Conservation (phyloP, 2,797 vertebrate species). For the Hemitrygon akajei region DNA sequence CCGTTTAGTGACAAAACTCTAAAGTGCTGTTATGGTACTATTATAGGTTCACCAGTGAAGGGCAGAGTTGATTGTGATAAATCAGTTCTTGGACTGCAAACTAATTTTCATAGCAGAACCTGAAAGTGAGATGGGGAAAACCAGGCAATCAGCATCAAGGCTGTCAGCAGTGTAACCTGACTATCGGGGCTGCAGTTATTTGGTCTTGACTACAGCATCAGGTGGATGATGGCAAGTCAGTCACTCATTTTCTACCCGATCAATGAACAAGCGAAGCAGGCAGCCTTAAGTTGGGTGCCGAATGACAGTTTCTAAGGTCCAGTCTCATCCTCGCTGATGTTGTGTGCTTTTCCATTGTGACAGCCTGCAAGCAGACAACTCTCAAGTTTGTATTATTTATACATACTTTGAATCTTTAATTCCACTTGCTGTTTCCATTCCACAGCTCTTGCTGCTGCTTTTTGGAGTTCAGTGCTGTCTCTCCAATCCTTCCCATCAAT, state of each 20-base stretch:
- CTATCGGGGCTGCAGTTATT: not conserved
- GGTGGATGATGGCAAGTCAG: not conserved
- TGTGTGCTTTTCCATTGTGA: not conserved
- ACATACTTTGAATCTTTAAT: not conserved
- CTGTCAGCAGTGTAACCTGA: not conserved
- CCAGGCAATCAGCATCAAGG: not conserved
- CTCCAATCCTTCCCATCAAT: conserved; percentile 60
- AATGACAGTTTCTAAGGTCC: not conserved
- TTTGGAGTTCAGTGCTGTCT: conserved; percentile 55
- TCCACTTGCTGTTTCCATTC: not conserved
- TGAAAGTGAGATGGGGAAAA: not conserved
- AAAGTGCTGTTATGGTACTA: too few relatives aligned
- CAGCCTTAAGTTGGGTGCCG: not conserved
- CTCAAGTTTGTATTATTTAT: too few relatives aligned
- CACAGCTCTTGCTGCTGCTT: conserved; percentile 46
- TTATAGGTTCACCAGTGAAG: too few relatives aligned
- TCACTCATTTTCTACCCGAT: too few relatives aligned
- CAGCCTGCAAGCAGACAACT: too few relatives aligned
- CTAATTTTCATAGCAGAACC: not conserved
- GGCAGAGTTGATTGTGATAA: too few relatives aligned
- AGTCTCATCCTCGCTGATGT: not conserved
- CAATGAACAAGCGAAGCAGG: not conserved
- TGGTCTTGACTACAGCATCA: too few relatives aligned
- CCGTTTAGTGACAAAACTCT: too few relatives aligned
- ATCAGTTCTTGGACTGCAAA: not conserved